Evolutionary conservation across 1,140 invertebrate species (phyloP), one percentile per base, ranked within the genome.

Genomic region (Sesamia nonagrioides): DNA sequence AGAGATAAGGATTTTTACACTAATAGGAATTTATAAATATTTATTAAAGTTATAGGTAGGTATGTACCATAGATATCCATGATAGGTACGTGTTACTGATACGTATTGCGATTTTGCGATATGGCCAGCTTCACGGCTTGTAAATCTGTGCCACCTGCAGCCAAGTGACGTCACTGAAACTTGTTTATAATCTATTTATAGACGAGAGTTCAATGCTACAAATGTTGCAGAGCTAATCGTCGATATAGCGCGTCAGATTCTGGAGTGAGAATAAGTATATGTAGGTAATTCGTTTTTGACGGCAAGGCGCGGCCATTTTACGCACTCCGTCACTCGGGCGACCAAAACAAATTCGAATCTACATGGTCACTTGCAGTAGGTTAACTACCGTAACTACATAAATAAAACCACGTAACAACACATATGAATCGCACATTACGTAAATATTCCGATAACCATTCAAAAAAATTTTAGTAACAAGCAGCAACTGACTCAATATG

Each of bases 101-200:
- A 27, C 3, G 27, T 27, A 27, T 27, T 27, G 15, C 15, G 52
- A 17, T 63, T 17, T 40, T 35, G 2, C 21, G 27, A 40, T n/a
- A 48, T 68, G 33, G 50, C 54, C 33, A 52, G 15, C 68, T 37
- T 50, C 68, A 54, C 50, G n/a, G 40, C 21, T 35, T 52, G 50
- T 74, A 58, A 58, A 74, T 74, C 52, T 45, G 52, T 74, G 52
- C 52, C 71, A 74, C 37, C 13, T 37, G 71, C 52, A 48, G 58
- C 35, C 50, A 21, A 27, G 54, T 73, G 52, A 73, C 71, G 71
- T 73, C 71, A 73, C 58, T 21, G 11, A 42, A 21, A 73, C 71
- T 73, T 58, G 71, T 73, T 58, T 73, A 58, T 58, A 63, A 27
- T 58, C 52, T 73, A 73, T 73, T 58, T 74, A 58, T 74, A 74